Percentiles rank a stretch among this genome's conserved stretches.
These are phyloP conservation scores for Zaprionus inermis DNA, from an alignment of 1,140 invertebrate species.

Conservation along the genomic window DNA sequence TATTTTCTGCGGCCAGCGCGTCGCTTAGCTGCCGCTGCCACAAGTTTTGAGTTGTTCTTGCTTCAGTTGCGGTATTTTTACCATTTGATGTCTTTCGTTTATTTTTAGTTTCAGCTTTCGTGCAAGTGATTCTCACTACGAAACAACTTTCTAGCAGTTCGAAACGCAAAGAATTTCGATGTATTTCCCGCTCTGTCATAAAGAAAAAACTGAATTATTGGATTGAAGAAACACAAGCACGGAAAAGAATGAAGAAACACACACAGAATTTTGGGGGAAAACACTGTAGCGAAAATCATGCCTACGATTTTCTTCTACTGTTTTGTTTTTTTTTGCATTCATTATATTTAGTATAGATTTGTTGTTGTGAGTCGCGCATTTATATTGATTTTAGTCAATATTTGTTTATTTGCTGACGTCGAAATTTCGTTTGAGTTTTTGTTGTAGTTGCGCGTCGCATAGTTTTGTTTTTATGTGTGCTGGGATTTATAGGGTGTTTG, in stretches of 20 bases:
- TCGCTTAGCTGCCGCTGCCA: constrained; percentile 47
- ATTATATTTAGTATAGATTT: constrained; percentile 39
- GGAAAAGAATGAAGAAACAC: constrained; percentile 13
- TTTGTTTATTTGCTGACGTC: constrained; percentile 79
- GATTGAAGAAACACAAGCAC: constrained; percentile 23
- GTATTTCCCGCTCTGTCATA: constrained; percentile 55
- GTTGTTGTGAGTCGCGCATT: constrained; percentile 43
- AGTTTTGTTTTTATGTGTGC: constrained; percentile 17
- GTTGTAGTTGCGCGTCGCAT: constrained; percentile 11
- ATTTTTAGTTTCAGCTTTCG: constrained; percentile 66
- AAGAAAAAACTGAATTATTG: constrained; percentile 40
- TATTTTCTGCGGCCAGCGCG: constrained; percentile 21
- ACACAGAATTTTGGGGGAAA: constrained; percentile 2
- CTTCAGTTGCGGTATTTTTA: constrained; percentile 69
- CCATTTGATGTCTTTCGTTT: constrained; percentile 74
- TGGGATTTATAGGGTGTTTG: constrained; percentile 14
- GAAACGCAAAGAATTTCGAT: constrained; percentile 55
- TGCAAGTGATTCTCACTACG: constrained; percentile 57
- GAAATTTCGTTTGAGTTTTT: constrained; percentile 32
- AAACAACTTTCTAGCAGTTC: constrained; percentile 41
- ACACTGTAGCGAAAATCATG: constrained; percentile 42
- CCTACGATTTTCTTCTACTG: constrained; percentile 22
- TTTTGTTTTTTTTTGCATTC: constrained; percentile 25
- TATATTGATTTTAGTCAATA: constrained; percentile 76
- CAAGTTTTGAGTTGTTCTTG: constrained; percentile 57